phyloP scores from a whole-genome alignment of 2,888 invertebrate species.

The Agrotis exclamationis region DNA sequence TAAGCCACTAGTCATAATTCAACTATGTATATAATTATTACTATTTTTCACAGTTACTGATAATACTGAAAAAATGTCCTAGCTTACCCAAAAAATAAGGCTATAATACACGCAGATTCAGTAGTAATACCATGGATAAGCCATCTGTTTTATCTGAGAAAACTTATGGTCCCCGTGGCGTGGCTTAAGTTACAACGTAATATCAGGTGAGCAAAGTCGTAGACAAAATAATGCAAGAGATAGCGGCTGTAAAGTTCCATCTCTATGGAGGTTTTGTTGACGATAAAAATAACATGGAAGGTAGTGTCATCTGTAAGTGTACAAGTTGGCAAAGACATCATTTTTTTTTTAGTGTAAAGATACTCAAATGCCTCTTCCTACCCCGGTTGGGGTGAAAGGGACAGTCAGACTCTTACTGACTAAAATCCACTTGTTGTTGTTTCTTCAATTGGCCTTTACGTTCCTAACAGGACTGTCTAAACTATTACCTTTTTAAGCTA shows the following conservation, averaged over 20 bases:
- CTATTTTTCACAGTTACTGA: background rate
- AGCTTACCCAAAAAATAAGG: background rate
- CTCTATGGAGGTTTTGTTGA: slow-evolving; percentile 27
- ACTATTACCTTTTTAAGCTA: too few species aligned
- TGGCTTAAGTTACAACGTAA: slow-evolving; percentile 49
- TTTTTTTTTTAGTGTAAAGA: too few species aligned
- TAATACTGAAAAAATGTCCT: slow-evolving; percentile 3
- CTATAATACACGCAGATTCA: slow-evolving; percentile 8
- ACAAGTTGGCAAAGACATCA: background rate
- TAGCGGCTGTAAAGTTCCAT: slow-evolving; percentile 32
- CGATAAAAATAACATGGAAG: slow-evolving; percentile 35
- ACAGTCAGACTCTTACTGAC: too few species aligned
- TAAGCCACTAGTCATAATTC: too few species aligned
- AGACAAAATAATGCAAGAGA: slow-evolving; percentile 56
- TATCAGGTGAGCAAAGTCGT: slow-evolving; percentile 48
- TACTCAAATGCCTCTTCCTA: too few species aligned
- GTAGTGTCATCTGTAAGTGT: slow-evolving; percentile 5
- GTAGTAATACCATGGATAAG: slow-evolving; percentile 36
- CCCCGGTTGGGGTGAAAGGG: too few species aligned
- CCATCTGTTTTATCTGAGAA: slow-evolving; percentile 45
- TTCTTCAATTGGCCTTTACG: too few species aligned
- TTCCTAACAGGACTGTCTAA: too few species aligned
- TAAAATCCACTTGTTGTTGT: too few species aligned
- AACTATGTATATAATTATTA: too few species aligned
- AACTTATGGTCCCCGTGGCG: slow-evolving; percentile 48